These are phyloP conservation scores for Crypturellus undulatus DNA, from an alignment of 2,113 vertebrate species.

Conservation along the genomic window DNA sequence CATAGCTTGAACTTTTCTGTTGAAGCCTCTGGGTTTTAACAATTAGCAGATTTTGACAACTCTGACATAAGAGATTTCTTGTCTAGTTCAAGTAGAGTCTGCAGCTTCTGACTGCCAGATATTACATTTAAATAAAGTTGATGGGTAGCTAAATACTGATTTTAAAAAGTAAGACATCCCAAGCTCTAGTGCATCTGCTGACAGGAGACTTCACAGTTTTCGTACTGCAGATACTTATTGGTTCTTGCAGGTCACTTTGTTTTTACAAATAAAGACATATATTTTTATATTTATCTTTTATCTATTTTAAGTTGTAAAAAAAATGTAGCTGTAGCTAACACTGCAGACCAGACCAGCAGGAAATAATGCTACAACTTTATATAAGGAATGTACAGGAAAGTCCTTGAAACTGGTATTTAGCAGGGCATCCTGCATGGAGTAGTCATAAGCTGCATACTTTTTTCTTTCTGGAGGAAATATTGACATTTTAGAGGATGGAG, in stretches of 20 bases:
- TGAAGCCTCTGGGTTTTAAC: neutral
- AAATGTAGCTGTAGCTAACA: neutral
- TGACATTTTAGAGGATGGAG: neutral
- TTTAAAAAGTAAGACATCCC: neutral
- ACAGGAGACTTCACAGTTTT: neutral
- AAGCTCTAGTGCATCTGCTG: neutral
- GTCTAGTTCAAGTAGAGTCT: neutral
- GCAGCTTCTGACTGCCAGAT: neutral
- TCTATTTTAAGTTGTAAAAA: neutral
- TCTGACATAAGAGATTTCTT: neutral
- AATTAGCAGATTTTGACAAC: neutral
- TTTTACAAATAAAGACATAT: neutral
- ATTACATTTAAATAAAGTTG: neutral
- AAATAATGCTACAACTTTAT: neutral
- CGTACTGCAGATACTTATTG: rapidly evolving
- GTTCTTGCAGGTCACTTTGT: neutral
- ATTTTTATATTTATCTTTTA: neutral
- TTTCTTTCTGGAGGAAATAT: neutral
- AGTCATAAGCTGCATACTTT: neutral
- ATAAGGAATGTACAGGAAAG: neutral
- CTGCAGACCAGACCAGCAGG: neutral
- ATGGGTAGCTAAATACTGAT: neutral
- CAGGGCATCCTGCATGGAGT: neutral
- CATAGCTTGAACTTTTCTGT: neutral
- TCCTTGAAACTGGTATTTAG: neutral